These are phyloP conservation scores for Tetragonula carbonaria DNA, from an alignment of 2,888 invertebrate genomes.

Conservation along the genomic window DNA sequence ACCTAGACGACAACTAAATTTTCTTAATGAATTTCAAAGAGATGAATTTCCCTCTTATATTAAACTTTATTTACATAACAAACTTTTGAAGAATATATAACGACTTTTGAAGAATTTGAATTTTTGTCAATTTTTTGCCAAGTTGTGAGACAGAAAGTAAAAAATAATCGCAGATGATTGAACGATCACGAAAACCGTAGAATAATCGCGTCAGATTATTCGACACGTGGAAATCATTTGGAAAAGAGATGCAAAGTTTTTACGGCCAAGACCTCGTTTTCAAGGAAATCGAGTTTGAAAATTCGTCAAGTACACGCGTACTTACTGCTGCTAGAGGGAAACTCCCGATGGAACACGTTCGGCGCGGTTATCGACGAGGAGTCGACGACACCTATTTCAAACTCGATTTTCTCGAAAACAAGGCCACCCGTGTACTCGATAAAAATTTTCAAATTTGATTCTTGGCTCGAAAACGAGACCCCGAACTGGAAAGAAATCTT, in stretches of 20 bases:
- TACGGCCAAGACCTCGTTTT: neutral
- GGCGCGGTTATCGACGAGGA: conserved; percentile 1
- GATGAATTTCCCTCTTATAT: neutral
- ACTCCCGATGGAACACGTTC: neutral
- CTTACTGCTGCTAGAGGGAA: neutral
- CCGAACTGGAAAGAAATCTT: neutral
- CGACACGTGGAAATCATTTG: neutral
- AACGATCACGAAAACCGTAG: neutral
- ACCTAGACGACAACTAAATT: neutral
- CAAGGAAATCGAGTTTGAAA: neutral
- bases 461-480: neutral
- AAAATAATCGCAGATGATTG: too few species aligned
- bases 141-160: neutral
- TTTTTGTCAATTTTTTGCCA: neutral
- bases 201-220: neutral
- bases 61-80: neutral
- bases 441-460: neutral
- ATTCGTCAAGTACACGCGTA: neutral
- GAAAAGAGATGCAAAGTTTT: neutral
- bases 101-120: neutral
- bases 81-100: neutral
- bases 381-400: conserved; percentile 1
- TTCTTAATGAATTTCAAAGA: neutral
- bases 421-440: neutral
- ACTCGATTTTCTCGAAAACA: conserved; percentile 4